Evolutionary conservation across 1,140 invertebrate genomes (phyloP), one percentile per base, ranked within the genome.

Genomic region (Drosophila tsacasi): DNA sequence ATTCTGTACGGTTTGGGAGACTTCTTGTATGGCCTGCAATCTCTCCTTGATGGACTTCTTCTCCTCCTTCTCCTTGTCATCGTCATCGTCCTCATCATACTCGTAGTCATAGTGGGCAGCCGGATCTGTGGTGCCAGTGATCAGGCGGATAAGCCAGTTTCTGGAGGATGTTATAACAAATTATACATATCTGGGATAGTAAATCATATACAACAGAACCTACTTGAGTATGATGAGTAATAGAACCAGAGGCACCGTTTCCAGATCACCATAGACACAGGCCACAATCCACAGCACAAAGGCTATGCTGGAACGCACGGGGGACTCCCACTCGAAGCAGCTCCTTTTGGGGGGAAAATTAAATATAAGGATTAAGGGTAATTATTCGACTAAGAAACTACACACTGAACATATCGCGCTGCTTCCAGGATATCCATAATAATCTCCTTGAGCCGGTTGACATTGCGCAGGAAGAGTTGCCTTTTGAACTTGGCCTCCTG

Each of bases 311-410:
- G 97, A 99, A 81, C 97, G 94, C n/a, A 97, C 90, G 69, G 96
- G 97, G 5, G 96, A 98, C 84, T 99, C 98, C 99, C 99, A 99
- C 93, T 99, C 97, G 92, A 99, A 98, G 94, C 98, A 99, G 92
- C 97, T 98, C 94, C 97, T 97, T 13, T 10, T 9, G 21, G 4
- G 15, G 21, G 4, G 12, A 13, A 23, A 37, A 7, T 3, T 21
- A 7, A 10, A 40, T 12, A 10, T 37, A 10, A 12, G 2, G 1
- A 23, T 46, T 2, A 62, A 2, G 12, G 8, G 27, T 35, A 21
- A n/a, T 12, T 37, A 30, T 9, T 2, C 2, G 0, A n/a, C 5
- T 0, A 3, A 12, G 0, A 3, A 9, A 13, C 6, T 27, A 52
- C 19, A 8, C 5, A 98, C 97, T 99, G 97, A 66, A 99, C 95